Percentiles rank a stretch among this genome's conserved stretches.
Evolutionary conservation across 2,888 invertebrate species (phyloP).

Genomic region (Flexamia atlantica): DNA sequence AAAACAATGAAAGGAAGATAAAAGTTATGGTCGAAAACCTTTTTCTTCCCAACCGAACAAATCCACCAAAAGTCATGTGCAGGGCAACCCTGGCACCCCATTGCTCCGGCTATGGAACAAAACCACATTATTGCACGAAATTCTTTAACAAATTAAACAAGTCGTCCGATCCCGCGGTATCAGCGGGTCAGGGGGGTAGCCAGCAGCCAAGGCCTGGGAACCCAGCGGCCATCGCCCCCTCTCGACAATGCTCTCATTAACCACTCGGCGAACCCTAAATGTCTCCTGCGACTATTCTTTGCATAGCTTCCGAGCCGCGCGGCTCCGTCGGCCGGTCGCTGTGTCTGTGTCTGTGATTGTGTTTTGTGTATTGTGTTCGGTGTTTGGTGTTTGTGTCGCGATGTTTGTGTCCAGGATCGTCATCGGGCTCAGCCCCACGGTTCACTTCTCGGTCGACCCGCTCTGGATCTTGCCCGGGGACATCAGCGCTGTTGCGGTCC

Average conservation of each 20-base stretch:
- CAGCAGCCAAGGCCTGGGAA: constrained; percentile 57
- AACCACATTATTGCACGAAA: too few relatives aligned
- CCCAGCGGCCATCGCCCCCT: background rate
- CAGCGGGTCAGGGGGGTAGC: constrained; percentile 8
- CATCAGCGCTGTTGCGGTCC: constrained; percentile 20
- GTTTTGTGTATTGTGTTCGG: background rate
- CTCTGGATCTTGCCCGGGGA: constrained; percentile 40
- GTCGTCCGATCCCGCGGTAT: too few relatives aligned
- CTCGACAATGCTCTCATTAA: constrained; percentile 55
- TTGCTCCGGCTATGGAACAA: too few relatives aligned
- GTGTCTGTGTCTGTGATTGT: background rate
- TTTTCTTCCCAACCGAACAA: too few relatives aligned
- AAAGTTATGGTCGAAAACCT: too few relatives aligned
- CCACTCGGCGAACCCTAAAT: constrained; percentile 39
- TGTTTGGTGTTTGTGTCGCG: background rate
- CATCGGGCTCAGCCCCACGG: constrained; percentile 34
- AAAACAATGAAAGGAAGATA: too few relatives aligned
- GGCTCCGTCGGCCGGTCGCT: background rate
- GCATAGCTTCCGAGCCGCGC: constrained; percentile 33
- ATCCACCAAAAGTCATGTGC: too few relatives aligned
- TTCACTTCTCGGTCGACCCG: constrained; percentile 49
- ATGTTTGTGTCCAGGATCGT: constrained; percentile 52
- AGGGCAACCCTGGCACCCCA: too few relatives aligned
- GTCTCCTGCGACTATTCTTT: constrained; percentile 45
- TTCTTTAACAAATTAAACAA: too few relatives aligned